A percentile compares a stretch with the other conserved stretches of the same genome.
phyloP scores from a whole-genome alignment of 1,140 invertebrate species.

The Harlomillsia oculata region DNA sequence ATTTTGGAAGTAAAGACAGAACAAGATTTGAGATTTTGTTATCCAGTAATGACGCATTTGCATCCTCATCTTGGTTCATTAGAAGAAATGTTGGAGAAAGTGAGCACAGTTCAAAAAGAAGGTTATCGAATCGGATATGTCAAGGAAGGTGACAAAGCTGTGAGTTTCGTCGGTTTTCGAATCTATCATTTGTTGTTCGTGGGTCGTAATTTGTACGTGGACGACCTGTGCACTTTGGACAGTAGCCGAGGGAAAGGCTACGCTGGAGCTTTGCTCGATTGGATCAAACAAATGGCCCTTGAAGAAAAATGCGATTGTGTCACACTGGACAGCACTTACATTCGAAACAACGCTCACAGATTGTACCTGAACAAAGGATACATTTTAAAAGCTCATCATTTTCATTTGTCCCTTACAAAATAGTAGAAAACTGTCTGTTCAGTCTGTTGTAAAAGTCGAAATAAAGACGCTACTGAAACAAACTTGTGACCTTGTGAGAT shows the following conservation, averaged over 20 bases:
- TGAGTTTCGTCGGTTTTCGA: not conserved
- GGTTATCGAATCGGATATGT: not conserved
- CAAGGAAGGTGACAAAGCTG: not conserved
- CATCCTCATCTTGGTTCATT: too few relatives aligned
- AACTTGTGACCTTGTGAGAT: too few relatives aligned
- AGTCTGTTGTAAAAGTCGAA: too few relatives aligned
- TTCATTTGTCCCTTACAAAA: too few relatives aligned
- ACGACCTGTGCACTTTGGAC: conserved; percentile 10
- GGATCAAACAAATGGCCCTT: not conserved
- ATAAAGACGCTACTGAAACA: too few relatives aligned
- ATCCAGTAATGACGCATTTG: too few relatives aligned
- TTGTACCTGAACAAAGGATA: conserved; percentile 23
- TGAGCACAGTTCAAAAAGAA: too few relatives aligned
- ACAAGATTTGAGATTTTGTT: too few relatives aligned
- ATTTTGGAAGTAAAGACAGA: too few relatives aligned
- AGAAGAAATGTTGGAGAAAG: too few relatives aligned
- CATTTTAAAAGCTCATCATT: too few relatives aligned
- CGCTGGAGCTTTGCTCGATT: conserved; percentile 6
- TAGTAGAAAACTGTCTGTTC: too few relatives aligned
- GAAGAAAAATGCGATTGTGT: conserved; percentile 10
- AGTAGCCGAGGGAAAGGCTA: not conserved
- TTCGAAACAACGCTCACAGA: conserved; percentile 14
- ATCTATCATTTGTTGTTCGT: not conserved
- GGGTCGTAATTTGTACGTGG: conserved; percentile 7
- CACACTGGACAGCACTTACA: conserved; percentile 10